These are phyloP conservation scores for Ctena decussata DNA, from an alignment of 2,888 invertebrate genomes.

Conservation along the genomic window DNA sequence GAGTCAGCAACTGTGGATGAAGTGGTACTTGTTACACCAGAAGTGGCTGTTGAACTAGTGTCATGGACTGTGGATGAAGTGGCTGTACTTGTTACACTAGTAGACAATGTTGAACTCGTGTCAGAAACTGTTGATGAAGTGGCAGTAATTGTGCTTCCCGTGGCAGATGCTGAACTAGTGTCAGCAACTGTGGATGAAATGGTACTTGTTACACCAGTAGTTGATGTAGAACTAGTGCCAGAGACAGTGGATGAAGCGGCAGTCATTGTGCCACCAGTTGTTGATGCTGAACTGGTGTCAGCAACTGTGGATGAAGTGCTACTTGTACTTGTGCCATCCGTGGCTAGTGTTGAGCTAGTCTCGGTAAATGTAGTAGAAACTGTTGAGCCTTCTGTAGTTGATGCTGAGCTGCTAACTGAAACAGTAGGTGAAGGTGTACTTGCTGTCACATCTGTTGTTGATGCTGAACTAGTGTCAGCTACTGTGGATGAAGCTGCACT, in stretches of 20 bases:
- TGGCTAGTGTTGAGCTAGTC: background rate
- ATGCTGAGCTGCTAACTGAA: background rate
- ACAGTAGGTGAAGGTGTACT: background rate
- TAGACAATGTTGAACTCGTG: background rate
- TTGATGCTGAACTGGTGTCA: too few relatives aligned
- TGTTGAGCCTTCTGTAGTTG: background rate
- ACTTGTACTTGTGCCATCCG: background rate
- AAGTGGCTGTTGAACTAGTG: background rate
- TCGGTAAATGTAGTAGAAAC: background rate
- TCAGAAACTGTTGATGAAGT: background rate
- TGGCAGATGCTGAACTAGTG: background rate
- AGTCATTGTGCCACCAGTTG: background rate
- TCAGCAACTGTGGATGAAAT: background rate
- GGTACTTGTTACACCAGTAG: background rate
- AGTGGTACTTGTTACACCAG: background rate
- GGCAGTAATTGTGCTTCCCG: background rate
- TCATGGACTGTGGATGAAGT: background rate
- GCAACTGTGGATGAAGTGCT: background rate
- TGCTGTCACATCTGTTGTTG: background rate
- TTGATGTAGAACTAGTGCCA: background rate
- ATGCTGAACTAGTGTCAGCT: background rate
- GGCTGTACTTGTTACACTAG: background rate
- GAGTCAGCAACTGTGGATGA: background rate
- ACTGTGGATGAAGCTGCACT: background rate
- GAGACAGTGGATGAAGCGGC: background rate